These are phyloP conservation scores for Sussaba pulchella DNA, from an alignment of 2,888 invertebrate species.

Conservation along the genomic window DNA sequence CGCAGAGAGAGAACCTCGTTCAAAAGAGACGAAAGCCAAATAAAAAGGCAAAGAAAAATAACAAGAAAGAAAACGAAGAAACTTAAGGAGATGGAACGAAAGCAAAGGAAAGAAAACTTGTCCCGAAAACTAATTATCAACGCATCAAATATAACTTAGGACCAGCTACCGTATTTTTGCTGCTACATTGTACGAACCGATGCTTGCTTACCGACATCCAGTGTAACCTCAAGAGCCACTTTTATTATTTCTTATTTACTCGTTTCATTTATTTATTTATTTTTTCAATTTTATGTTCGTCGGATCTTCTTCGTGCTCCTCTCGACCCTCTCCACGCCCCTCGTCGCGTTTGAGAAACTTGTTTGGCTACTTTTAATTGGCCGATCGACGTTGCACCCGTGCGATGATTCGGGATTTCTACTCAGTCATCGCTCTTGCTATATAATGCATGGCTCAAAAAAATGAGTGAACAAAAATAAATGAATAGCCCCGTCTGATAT, in stretches of 20 bases:
- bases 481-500: too few relatives aligned
- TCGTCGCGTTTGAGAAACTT: conserved; percentile 39
- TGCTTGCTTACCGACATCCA: conserved; percentile 34
- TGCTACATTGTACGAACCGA: conserved; percentile 64
- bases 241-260: conserved; percentile 75
- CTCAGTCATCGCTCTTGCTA: conserved; percentile 16
- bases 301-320: conserved; percentile 69
- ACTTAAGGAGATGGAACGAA: conserved; percentile 50
- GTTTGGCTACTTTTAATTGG: conserved; percentile 78
- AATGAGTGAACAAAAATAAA: not conserved
- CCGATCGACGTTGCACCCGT: conserved; percentile 71
- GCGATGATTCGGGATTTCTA: conserved; percentile 74
- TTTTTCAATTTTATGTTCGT: conserved; percentile 66
- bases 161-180: conserved; percentile 80
- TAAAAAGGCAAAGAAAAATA: conserved; percentile 35
- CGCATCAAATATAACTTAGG: conserved; percentile 83
- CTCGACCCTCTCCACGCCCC: conserved; percentile 58
- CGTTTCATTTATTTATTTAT: conserved; percentile 64
- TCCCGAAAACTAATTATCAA: conserved; percentile 82
- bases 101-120: conserved; percentile 65
- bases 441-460: conserved; percentile 29
- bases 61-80: conserved; percentile 36
- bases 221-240: conserved; percentile 57
- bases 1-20: conserved; percentile 26
- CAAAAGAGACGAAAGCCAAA: conserved; percentile 44